These are phyloP conservation scores for Aporrectodea caliginosa DNA, from an alignment of 1,140 invertebrate genomes.

Conservation along the genomic window DNA sequence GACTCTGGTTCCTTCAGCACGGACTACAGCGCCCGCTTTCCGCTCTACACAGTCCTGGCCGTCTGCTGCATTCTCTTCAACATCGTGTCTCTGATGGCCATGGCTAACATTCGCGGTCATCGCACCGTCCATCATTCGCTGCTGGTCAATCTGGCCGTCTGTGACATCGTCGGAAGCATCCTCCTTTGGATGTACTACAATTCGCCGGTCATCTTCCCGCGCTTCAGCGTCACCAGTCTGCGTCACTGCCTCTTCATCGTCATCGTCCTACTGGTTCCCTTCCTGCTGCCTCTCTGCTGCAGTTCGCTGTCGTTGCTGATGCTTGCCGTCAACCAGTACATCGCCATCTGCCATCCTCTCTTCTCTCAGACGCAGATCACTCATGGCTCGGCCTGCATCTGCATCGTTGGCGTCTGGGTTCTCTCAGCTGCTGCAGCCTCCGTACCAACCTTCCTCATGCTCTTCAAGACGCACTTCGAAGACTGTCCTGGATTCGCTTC, in stretches of 20 bases:
- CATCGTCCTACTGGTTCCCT: slow-evolving; percentile 27
- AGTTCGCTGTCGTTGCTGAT: slow-evolving; percentile 23
- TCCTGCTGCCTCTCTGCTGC: slow-evolving; percentile 25
- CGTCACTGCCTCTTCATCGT: slow-evolving; percentile 23
- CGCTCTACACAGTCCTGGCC: slow-evolving; percentile 23
- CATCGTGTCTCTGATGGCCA: slow-evolving; percentile 22
- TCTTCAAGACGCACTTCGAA: not conserved
- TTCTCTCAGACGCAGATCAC: slow-evolving; percentile 18
- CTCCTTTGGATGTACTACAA: slow-evolving; percentile 33
- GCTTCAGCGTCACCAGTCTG: slow-evolving; percentile 18
- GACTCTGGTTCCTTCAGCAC: not conserved
- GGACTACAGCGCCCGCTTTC: slow-evolving; percentile 22
- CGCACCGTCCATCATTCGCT: slow-evolving; percentile 28
- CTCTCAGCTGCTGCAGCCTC: slow-evolving; percentile 16
- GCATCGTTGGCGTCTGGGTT: slow-evolving; percentile 22
- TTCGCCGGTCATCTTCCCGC: slow-evolving; percentile 26
- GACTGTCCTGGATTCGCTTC: slow-evolving; percentile 9
- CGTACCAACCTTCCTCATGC: slow-evolving; percentile 7
- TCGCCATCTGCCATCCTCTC: slow-evolving; percentile 32
- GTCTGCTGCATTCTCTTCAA: slow-evolving; percentile 26
- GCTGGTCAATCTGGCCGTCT: slow-evolving; percentile 26
- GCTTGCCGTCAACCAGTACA: slow-evolving; percentile 33
- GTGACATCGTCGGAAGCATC: slow-evolving; percentile 21
- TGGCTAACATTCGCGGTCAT: slow-evolving; percentile 26
- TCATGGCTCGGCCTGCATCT: not conserved